Evolutionary conservation across 2,797 vertebrate genomes (phyloP), one percentile per base, ranked within the genome.

Genomic region (Chanos chanos): DNA sequence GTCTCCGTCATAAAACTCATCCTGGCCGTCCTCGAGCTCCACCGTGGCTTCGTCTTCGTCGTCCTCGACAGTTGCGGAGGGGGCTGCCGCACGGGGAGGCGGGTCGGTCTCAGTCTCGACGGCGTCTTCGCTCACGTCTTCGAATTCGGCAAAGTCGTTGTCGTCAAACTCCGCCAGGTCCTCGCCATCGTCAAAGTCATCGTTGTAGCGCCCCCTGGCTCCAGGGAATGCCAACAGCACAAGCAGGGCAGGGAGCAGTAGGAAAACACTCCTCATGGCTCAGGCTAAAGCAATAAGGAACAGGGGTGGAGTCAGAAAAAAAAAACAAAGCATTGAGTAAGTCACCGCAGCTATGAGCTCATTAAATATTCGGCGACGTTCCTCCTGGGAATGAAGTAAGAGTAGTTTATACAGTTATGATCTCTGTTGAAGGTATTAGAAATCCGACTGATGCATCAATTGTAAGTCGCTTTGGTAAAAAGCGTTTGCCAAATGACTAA

Each of bases 91-190:
- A 2, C 90, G 82, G 3, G 92, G 89, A 0, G 92, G 92, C 0
- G 86, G 79, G 2, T 71, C 73, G 0, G 79, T 82, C 47, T 88
- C 87, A 2, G 84, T 54, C 61, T 94, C 92, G 0, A 90, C 86
- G 7, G 74, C 80, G 24, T 98, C 94, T 25, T 98, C 96, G 1
- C 68, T 86, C 59, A 88, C 86, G 71, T 99, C 96, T 78, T 99
- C 96, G 66, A 99, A 99, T 80, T 99, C 96, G 1, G 96, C 96
- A 39, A 99, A 99, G 82, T 99, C 96, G 41, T 99, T 99, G 83
- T 99, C 96, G 4, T 99, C 96, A 1, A 97, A 99, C 72, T 99
- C 96, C 2, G 90, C 87, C 1, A 94, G 81, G 82, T 98, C 95
- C 70, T 99, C 96, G 3, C 92, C 89, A 1, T 99, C 95, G 1